Base-by-base conservation (phyloP, 2,797 vertebrate species). In the Paramormyrops hopkinsi region DNA sequence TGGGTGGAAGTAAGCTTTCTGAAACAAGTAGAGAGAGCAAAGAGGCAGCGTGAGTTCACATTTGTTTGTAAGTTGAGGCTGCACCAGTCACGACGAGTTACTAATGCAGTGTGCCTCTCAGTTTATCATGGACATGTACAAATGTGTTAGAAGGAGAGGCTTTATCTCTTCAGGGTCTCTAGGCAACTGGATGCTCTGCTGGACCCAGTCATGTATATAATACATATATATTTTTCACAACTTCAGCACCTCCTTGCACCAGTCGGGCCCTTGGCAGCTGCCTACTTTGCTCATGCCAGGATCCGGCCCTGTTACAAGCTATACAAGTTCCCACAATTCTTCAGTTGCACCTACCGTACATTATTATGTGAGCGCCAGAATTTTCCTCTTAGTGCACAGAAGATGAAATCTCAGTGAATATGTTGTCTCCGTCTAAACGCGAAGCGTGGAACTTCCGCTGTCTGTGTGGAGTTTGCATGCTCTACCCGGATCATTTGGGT, bases 31-130 rank as follows among this genome's bases (percentile, higher is more conserved):
- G 33, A 7, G 69, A 19, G 69, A 76, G 69, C 29, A 41, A 37
- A 76, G n/a, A 44, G 76, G 17, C 41, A 46, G 76, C 44, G 37
- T 11, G 76, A 82, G 76, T 82, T 82, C 76, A 44, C 76, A 82
- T 82, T 82, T 82, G 76, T 82, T 82, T 76, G 41, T 76, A 37
- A 76, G 69, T 76, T 76, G 69, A 37, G 69, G 29, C 33, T 76
- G 69, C 17, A 76, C 14, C 76, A 82, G 37, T 82, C 37, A 82
- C 76, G 76, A 82, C 17, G 19, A 82, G 17, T 82, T 82, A 82
- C 41, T 44, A 82, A 44, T 44, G 76, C 19, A n/a, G 4, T 8
- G 19, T n/a, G 17, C 7, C 76, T n/a, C 41, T 82, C 41, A 3
- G 7, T 46, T 46, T 82, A 33, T 44, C 76, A 82, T 11, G 76